Conservation (phyloP, 2,113 vertebrate genomes). For the Octodon degus region DNA sequence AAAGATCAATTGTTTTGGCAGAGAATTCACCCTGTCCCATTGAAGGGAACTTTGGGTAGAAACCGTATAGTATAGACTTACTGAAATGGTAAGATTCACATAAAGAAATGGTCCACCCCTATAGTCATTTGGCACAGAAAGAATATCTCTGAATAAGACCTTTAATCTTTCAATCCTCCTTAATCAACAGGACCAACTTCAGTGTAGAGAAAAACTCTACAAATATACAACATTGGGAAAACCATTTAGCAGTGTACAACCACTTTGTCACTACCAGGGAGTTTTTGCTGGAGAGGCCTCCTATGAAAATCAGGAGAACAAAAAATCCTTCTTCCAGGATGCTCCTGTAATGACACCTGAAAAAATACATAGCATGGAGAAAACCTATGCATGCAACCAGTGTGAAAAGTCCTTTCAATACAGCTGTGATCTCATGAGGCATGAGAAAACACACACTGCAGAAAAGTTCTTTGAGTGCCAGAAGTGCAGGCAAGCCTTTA, state of each 20-base stretch:
- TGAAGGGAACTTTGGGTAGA: neutral
- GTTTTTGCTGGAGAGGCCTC: neutral
- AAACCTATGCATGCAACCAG: constrained; percentile 13
- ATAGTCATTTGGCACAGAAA: neutral
- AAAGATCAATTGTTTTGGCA: neutral
- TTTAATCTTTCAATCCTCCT: neutral
- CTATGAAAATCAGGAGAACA: neutral
- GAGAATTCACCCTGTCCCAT: neutral
- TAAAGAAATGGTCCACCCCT: neutral
- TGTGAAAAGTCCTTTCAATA: constrained; percentile 67
- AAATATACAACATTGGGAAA: neutral
- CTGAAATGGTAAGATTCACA: neutral
- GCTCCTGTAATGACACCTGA: neutral
- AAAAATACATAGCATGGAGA: neutral
- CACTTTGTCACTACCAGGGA: constrained; percentile 8
- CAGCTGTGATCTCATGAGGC: constrained; percentile 59
- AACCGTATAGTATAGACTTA: neutral
- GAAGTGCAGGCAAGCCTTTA: constrained; percentile 69
- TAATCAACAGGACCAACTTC: constrained; percentile 3
- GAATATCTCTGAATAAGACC: neutral
- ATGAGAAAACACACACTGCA: constrained; percentile 36
- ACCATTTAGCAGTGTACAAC: neutral
- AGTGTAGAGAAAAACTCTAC: neutral
- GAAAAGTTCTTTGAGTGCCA: constrained; percentile 69
- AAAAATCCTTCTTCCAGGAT: neutral